Percentiles rank a stretch among this genome's conserved stretches.
Evolutionary conservation across 2,797 vertebrate species (phyloP).

Genomic region (Pangasius djambal): DNA sequence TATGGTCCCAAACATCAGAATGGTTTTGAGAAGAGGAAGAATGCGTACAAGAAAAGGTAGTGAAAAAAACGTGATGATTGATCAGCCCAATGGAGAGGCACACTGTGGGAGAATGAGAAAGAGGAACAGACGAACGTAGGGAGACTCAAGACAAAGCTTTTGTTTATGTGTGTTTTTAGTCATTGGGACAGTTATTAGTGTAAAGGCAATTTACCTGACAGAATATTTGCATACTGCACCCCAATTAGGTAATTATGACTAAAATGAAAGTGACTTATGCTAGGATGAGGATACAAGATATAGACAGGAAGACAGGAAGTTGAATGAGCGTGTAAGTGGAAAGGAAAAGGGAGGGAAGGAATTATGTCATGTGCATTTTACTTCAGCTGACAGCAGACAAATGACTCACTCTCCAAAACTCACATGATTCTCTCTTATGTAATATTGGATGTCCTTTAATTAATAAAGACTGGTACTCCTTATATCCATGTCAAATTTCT

Average conservation of each 20-base stretch:
- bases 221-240: background rate
- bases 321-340: slow-evolving; percentile 17
- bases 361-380: slow-evolving; percentile 34
- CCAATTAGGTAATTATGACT: background rate
- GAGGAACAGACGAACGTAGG: slow-evolving; percentile 17
- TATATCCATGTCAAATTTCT: background rate
- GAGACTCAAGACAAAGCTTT: background rate
- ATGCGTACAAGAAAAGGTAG: slow-evolving; percentile 22
- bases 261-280: background rate
- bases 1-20: background rate
- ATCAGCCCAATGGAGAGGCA: slow-evolving; percentile 12
- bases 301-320: slow-evolving; percentile 22
- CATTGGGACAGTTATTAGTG: background rate
- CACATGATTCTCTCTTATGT: slow-evolving; percentile 32
- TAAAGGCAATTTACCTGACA: background rate
- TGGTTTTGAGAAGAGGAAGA: slow-evolving; percentile 10
- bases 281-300: background rate
- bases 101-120: slow-evolving; percentile 18
- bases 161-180: background rate
- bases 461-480: background rate
- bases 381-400: slow-evolving; percentile 30
- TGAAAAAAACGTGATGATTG: slow-evolving; percentile 31
- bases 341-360: slow-evolving; percentile 36
- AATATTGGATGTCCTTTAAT: background rate
- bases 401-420: background rate